Evolutionary conservation across 2,888 invertebrate genomes (phyloP), one percentile per base, ranked within the genome.

Genomic region (Dynastes tityus): DNA sequence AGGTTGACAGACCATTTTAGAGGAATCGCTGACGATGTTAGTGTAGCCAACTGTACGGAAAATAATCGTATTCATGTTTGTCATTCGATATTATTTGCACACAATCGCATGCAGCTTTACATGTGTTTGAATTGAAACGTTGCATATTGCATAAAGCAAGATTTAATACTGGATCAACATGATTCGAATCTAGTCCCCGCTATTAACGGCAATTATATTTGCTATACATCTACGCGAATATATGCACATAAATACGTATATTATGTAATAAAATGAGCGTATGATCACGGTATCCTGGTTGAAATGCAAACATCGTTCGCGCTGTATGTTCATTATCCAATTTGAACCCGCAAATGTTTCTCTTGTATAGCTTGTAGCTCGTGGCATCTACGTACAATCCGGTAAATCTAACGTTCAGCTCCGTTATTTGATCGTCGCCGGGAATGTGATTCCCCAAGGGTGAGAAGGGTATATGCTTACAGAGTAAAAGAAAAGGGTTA

Each of bases 401-500:
- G 45, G 8, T 45, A 45, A 45, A 8, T 45, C 45, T 45, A 45
- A 8, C 45, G 45, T 82, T 80, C 63, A 79, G 80, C 81, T 81
- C 71, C 55, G 53, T 55, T 83, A 83, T 83, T 83, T 82, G 83
- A 83, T 83, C 83, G 82, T 83, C 83, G 82, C 55, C 80, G 81
- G 79, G 80, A 82, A 82, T 81, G 83, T 82, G 82, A 83, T 83
- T 83, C 82, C 82, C 82, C 81, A 63, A 73, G 81, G 82, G 83
- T 76, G 63, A 61, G 61, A 81, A 79, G 80, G 67, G 32, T 37
- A 37, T 5, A 45, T 8, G 45, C 45, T 8, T 11, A 2, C 9
- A 8, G 45, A 11, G 11, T 45, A 45, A 45, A 45, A 45, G 45
- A 45, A 77, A 80, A 76, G 76, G 76, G 76, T 76, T 76, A 27